Evolutionary conservation across 92 coral and sea anemone species (phyloP).

Genomic region (Porites rus): DNA sequence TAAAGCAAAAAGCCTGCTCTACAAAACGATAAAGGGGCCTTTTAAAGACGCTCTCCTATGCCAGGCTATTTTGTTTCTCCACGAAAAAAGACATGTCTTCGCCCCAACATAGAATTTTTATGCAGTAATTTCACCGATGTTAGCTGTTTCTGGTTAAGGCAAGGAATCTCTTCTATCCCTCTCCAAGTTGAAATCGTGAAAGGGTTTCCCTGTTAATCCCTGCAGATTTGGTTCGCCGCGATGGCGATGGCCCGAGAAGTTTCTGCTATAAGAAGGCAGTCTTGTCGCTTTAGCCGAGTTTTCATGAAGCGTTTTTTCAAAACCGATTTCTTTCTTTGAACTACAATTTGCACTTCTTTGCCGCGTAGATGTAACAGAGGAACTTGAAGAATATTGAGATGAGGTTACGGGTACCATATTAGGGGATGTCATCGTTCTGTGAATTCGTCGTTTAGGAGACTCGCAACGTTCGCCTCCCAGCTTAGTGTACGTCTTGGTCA

Average conservation of each 20-base stretch:
- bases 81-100: too few relatives aligned
- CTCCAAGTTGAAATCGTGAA: background rate
- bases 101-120: background rate
- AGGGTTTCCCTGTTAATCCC: background rate
- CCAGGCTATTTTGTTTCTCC: too few relatives aligned
- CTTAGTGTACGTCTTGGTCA: conserved; percentile 10
- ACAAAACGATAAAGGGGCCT: too few relatives aligned
- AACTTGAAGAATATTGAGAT: background rate
- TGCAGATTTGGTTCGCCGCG: background rate
- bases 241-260: conserved; percentile 11
- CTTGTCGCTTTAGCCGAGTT: conserved; percentile 6
- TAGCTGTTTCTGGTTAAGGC: background rate
- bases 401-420: background rate
- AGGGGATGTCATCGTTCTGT: conserved; percentile 28
- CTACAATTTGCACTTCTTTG: background rate
- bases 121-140: background rate
- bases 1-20: too few relatives aligned
- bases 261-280: conserved; percentile 25
- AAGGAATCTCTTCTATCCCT: conserved; percentile 6
- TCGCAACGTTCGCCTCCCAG: background rate
- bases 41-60: too few relatives aligned
- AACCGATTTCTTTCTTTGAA: background rate
- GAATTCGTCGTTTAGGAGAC: conserved; percentile 4
- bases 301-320: conserved; percentile 4
- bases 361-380: background rate